Evolutionary conservation across 2,797 vertebrate species (phyloP), one percentile per base, ranked within the genome.

Genomic region (Eupleurogrammus muticus): DNA sequence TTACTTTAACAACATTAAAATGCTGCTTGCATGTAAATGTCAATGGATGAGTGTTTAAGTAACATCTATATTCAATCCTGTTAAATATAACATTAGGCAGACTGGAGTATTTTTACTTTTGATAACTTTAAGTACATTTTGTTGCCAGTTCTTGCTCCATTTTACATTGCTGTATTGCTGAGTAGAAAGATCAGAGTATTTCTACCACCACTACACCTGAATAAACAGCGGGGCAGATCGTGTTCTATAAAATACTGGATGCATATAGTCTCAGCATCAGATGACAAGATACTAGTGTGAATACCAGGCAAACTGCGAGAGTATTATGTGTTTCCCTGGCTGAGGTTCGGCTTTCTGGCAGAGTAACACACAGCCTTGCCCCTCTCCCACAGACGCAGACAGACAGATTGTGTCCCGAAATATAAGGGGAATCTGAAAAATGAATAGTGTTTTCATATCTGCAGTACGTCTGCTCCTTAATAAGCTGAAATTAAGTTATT

Each of bases 401-500:
- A 54, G 64, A 79, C 58, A 73, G 53, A 82, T 51, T 66, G 46
- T 66, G 79, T 79, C 84, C 67, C 74, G 80, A 78, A 73, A 82
- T 82, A 81, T 75, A 84, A 48, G 60, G 74, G 46, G 81, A 87
- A 85, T 81, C 48, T 89, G 89, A 92, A 92, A 94, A 83, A 90
- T 83, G 82, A 87, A 82, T 69, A 75, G 82, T 65, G 76, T 86
- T 83, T 85, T 90, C 75, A 82, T 86, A 87, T 87, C 80, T 82
- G 70, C 77, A 77, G 50, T 65, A 73, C 66, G 83, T 85, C 84
- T 90, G 73, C 65, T 81, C 68, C 80, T 73, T 50, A 83, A 91
- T 83, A 84, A 90, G 75, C 47, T 77, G 71, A 94, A 94, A 94
- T 94, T 90, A 95, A 94, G 92, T 89, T 93, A 92, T 95, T 94